A percentile compares a stretch with the other conserved stretches of the same genome.
Conservation (phyloP, 2,888 invertebrate genomes). For the Pristionchus exspectatus region DNA sequence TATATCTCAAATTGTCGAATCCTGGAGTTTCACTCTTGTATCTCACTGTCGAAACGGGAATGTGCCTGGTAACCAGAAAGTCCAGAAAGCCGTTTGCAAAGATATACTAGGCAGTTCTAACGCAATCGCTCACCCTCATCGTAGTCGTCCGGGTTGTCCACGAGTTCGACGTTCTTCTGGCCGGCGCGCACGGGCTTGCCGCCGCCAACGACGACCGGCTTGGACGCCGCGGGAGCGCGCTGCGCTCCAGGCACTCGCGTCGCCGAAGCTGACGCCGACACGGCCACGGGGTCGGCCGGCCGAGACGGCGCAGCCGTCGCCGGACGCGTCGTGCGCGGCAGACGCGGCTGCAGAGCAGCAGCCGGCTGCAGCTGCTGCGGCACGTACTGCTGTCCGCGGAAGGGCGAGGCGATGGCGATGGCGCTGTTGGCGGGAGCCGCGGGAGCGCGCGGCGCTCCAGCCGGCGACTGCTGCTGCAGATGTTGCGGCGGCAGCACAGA, state of each 20-base stretch:
- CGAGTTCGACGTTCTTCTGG: constrained; percentile 30
- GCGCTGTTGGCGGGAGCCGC: constrained; percentile 34
- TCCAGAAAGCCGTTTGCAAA: no score
- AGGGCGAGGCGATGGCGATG: not conserved
- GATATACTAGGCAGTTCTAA: not conserved
- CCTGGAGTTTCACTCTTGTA: no score
- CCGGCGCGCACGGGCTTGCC: not conserved
- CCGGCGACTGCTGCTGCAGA: not conserved
- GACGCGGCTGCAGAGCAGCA: not conserved
- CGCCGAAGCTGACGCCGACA: not conserved
- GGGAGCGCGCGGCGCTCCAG: not conserved
- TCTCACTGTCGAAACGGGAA: no score
- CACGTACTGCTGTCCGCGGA: constrained; percentile 19
- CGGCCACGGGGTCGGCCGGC: not conserved
- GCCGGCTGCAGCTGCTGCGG: not conserved
- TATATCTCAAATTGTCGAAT: no score
- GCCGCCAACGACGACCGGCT: not conserved
- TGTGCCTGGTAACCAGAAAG: no score
- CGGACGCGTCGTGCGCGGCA: constrained; percentile 6
- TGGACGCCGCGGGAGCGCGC: constrained; percentile 4
- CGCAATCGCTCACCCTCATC: not conserved
- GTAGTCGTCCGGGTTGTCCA: constrained; percentile 40
- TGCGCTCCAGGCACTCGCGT: not conserved
- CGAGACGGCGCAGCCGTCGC: not conserved
- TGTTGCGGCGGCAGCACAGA: not conserved